Base-by-base conservation (phyloP, 2,113 vertebrate species). In the Labeo rohita region DNA sequence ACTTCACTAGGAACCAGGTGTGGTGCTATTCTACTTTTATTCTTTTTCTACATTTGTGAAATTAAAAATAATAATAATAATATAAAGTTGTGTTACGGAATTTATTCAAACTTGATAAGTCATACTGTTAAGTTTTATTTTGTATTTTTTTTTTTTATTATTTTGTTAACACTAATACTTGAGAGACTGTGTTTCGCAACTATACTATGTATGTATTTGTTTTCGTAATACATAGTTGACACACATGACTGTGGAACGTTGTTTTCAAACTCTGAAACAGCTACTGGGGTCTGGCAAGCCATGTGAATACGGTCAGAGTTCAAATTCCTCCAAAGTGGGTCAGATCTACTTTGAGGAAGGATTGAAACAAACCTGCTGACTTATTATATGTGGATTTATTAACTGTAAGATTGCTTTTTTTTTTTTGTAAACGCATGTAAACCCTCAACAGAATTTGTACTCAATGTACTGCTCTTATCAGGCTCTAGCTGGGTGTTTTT, bases 1-100 rank as follows among this genome's bases (percentile, higher is more conserved):
- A 98, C 92, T 97, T 98, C 93, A 97, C 96, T 2, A 88, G 43
- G 21, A 11, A 91, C 21, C 90, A 98, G 96, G 96, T 95, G 23
- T 7, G 95, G 89, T 16, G 70, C 6, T 15, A 47, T 54, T 54
- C 21, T 49, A 74, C 39, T 73, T 45, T 45, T 70, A 70, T 16
- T 36, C 3, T 21, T 21, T 23, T 16, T 81, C 11, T 79, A 21
- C 16, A 0, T 79, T n/a, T 79, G 12, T 39, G 8, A 28, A 28
- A 28, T 28, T 28, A 28, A 28, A 28, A 28, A 28, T 28, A 28
- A 28, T 28, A 28, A 28, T 28, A 28, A 28, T 28, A 28, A 28
- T 28, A 28, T 28, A 28, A 28, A 28, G 28, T 28, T 28, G 28
- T 28, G 28, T 28, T 28, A 28, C 28, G 28, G 28, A 28, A 2